phyloP scores from a whole-genome alignment of 2,113 vertebrate species.

The Seriola rivoliana region DNA sequence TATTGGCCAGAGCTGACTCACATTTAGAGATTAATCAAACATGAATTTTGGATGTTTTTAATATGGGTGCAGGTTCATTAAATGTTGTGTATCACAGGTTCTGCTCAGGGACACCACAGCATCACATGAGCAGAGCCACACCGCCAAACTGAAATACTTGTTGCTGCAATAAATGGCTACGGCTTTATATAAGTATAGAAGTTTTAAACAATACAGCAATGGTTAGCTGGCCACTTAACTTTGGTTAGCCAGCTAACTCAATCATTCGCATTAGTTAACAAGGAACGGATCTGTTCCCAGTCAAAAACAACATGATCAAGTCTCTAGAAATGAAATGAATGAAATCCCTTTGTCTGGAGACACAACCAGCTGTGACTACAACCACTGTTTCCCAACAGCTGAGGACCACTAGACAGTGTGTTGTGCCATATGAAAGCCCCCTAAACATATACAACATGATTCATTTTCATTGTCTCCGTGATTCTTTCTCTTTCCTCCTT shows the following conservation, averaged over 20 bases:
- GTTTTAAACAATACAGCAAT: neutral
- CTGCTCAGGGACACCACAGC: too few species aligned
- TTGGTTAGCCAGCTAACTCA: constrained; percentile 1
- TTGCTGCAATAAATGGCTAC: neutral
- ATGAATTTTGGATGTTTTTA: neutral
- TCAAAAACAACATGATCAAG: constrained; percentile 25
- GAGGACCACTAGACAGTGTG: constrained; percentile 8
- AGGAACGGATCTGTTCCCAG: neutral
- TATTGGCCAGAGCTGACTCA: neutral
- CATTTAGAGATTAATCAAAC: neutral
- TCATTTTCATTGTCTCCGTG: constrained; percentile 26
- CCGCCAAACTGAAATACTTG: neutral
- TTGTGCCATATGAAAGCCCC: constrained; percentile 9
- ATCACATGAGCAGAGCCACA: neutral
- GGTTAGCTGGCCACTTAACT: neutral
- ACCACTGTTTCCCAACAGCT: constrained; percentile 27
- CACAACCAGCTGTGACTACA: constrained; percentile 48
- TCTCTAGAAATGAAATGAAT: neutral
- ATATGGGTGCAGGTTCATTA: neutral
- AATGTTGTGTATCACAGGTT: neutral
- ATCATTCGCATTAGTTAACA: constrained; percentile 17
- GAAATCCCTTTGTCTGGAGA: constrained; percentile 26
- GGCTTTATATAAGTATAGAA: neutral
- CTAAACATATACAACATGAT: constrained; percentile 27
- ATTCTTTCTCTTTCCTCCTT: constrained; percentile 3